Evolutionary conservation across 2,888 invertebrate genomes (phyloP).

Genomic region (Lycia hirtaria): DNA sequence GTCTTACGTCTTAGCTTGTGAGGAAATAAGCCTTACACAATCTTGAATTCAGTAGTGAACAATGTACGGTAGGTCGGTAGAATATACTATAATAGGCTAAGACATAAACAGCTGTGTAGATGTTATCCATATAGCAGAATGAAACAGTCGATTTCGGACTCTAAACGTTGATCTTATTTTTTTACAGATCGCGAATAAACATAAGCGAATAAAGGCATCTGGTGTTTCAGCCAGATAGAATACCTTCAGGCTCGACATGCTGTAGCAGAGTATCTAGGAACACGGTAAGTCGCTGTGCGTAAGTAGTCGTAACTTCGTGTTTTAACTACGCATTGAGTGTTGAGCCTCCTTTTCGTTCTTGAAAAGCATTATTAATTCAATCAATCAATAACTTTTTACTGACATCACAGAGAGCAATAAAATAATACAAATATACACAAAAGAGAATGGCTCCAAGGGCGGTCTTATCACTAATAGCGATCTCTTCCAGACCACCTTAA

Average conservation of each 20-base stretch:
- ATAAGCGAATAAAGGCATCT: neutral
- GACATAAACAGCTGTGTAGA: too few species aligned
- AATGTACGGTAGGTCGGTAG: neutral
- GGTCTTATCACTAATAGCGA: too few species aligned
- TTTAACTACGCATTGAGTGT: too few species aligned
- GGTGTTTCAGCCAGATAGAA: neutral
- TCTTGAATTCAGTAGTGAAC: neutral
- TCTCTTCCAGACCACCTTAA: too few species aligned
- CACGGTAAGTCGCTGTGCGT: constrained; percentile 7
- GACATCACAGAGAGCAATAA: too few species aligned
- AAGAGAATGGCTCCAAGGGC: too few species aligned
- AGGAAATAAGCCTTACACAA: constrained; percentile 17
- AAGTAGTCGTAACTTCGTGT: neutral
- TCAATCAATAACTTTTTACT: too few species aligned
- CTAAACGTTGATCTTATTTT: neutral
- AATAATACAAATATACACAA: too few species aligned
- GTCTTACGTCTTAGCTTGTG: constrained; percentile 22
- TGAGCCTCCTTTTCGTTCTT: too few species aligned
- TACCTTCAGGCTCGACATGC: constrained; percentile 4
- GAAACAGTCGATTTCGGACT: too few species aligned
- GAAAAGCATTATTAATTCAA: too few species aligned
- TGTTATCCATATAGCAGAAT: too few species aligned
- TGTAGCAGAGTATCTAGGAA: constrained; percentile 11
- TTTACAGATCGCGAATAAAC: neutral
- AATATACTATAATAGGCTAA: neutral